Conservation (phyloP, 2,888 invertebrate genomes). For the Lordiphosa fenestrarum region DNA sequence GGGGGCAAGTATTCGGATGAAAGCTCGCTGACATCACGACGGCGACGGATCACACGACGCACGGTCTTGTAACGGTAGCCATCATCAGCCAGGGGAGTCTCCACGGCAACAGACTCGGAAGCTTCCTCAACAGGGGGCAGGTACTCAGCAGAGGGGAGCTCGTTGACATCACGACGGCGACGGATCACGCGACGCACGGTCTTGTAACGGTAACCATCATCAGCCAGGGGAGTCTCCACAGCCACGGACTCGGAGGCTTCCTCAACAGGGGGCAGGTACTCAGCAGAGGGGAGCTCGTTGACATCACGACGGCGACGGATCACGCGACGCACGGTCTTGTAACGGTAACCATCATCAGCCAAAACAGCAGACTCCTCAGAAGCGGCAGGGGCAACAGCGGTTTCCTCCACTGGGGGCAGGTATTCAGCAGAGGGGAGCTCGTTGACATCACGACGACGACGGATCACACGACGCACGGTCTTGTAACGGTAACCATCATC, state of each 20-base stretch:
- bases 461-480: slow-evolving; percentile 58
- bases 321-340: slow-evolving; percentile 48
- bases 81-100: slow-evolving; percentile 52
- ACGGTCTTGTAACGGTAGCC: slow-evolving; percentile 71
- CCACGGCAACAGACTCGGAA: slow-evolving; percentile 14
- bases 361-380: slow-evolving; percentile 24
- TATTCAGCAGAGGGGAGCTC: slow-evolving; percentile 59
- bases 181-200: slow-evolving; percentile 50
- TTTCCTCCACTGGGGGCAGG: slow-evolving; percentile 41
- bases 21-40: slow-evolving; percentile 66
- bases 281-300: slow-evolving; percentile 40
- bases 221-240: slow-evolving; percentile 40
- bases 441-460: slow-evolving; percentile 65
- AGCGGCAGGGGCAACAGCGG: slow-evolving; percentile 4
- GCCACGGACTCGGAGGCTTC: slow-evolving; percentile 27
- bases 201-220: slow-evolving; percentile 71
- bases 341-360: slow-evolving; percentile 51
- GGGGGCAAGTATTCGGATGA: slow-evolving; percentile 63
- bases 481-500: slow-evolving; percentile 68
- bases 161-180: slow-evolving; percentile 63
- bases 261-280: slow-evolving; percentile 62
- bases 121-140: slow-evolving; percentile 42
- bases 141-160: slow-evolving; percentile 58
- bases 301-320: slow-evolving; percentile 61
- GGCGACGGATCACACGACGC: slow-evolving; percentile 44